Base-by-base conservation (phyloP, 2,113 vertebrate genomes). In the Campylorhamphus procurvoides region DNA sequence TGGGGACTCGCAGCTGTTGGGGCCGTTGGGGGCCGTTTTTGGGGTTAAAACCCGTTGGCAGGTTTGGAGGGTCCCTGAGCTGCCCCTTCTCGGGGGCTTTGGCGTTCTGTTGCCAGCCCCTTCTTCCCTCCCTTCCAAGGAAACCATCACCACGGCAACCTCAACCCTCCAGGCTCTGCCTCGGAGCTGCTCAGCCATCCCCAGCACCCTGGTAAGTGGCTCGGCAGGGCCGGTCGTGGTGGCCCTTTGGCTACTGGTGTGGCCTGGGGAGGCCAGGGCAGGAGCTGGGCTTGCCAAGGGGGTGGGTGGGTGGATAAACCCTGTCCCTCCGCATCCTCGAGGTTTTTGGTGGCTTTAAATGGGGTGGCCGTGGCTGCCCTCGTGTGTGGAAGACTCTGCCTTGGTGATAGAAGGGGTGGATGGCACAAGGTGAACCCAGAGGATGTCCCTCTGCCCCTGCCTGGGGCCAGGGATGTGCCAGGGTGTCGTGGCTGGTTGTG, bases 131-230 rank as follows among this genome's bases (percentile, higher is more conserved):
- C 84, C 42, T 91, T 29, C 76, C 89, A 49, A 71, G 96, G 96
- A 91, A 96, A 95, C 90, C 77, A 93, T 96, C 95, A 92, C 96
- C 89, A 92, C n/a, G 90, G 90, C 89, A 96, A 96, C 94, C 93
- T 67, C 77, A 17, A 52, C 49, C 5, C 72, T 93, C 63, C 82
- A 22, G 77, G 74, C 76, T 89, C 3, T 87, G 81, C 63, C 95
- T 95, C 7, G 1, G 87, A 95, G 95, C 89, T 24, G 80, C 91
- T 91, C 37, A 0, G 40, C 75, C 35, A 16, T 44, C 37, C 68
- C 64, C 18, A 7, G 93, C 42, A 87, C 68, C 47, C 1, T 1
- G 94, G 94, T 93, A 71, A 93, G 95, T 95, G 89, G 53, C 72
- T 83, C 0, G 31, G 66, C 25, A 28, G 49, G 75, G 64, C 59